Conservation (phyloP, 2,888 invertebrate genomes). For the Drosophila vallismaia region DNA sequence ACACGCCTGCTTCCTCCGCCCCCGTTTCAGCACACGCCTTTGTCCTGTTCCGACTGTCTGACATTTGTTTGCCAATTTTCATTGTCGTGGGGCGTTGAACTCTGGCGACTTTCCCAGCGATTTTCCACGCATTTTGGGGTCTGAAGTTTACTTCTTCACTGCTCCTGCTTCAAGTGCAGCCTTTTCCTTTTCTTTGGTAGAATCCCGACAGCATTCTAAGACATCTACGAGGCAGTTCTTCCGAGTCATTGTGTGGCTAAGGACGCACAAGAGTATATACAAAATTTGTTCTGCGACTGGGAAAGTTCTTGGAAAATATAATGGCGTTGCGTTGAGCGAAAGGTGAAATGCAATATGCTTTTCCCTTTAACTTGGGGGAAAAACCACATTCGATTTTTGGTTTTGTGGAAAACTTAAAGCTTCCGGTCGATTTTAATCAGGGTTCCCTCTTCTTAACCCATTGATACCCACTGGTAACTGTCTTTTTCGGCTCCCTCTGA, state of each 20-base stretch:
- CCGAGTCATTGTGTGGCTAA: constrained; percentile 50
- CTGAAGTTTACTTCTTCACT: constrained; percentile 50
- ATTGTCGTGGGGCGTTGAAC: constrained; percentile 45
- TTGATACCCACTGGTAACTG: neutral
- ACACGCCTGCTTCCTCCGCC: constrained; percentile 44
- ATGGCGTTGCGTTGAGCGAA: too few relatives aligned
- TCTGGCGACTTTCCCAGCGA: constrained; percentile 20
- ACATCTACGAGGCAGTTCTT: constrained; percentile 33
- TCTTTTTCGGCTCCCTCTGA: neutral
- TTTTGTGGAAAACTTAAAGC: too few relatives aligned
- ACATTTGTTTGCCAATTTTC: constrained; percentile 47
- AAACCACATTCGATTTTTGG: too few relatives aligned
- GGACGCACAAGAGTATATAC: constrained; percentile 9
- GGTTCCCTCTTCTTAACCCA: neutral
- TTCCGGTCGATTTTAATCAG: neutral
- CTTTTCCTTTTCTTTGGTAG: neutral
- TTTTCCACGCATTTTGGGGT: constrained; percentile 49
- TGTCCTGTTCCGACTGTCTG: constrained; percentile 47
- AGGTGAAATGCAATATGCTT: too few relatives aligned
- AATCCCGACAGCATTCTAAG: neutral
- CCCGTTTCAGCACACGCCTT: constrained; percentile 25
- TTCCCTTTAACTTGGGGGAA: too few relatives aligned
- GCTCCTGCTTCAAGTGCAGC: constrained; percentile 1
- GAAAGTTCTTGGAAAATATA: neutral
- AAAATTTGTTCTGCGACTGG: constrained; percentile 3